These are phyloP conservation scores for Punctoribates punctum DNA, from an alignment of 2,888 invertebrate species.

Conservation along the genomic window DNA sequence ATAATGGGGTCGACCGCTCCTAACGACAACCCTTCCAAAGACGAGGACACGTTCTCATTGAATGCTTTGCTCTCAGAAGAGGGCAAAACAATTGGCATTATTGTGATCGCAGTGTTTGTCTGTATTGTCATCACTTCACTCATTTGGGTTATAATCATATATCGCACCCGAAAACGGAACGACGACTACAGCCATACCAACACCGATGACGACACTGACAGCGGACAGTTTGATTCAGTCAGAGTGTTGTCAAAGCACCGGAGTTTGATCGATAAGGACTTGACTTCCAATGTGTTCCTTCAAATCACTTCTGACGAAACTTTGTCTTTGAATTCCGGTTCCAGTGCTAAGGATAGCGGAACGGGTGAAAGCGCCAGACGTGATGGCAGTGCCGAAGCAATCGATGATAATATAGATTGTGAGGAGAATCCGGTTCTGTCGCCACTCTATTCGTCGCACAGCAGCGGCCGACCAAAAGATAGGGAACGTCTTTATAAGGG, in stretches of 20 bases:
- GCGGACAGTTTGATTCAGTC: not conserved
- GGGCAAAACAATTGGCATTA: constrained; percentile 70
- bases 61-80: not conserved
- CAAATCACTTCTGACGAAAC: constrained; percentile 25
- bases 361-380: constrained; percentile 47
- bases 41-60: not conserved
- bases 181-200: constrained; percentile 41
- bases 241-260: not conserved
- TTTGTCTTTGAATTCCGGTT: not conserved
- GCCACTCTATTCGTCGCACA: not conserved
- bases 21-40: constrained; percentile 52
- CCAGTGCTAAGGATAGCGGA: constrained; percentile 45
- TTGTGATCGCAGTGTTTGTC: constrained; percentile 82
- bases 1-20: constrained; percentile 60
- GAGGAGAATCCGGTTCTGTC: not conserved
- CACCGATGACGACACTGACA: constrained; percentile 34
- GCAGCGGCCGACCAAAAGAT: not conserved
- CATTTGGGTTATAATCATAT: constrained; percentile 76
- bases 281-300: constrained; percentile 20
- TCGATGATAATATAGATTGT: not conserved
- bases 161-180: constrained; percentile 45
- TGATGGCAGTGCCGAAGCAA: constrained; percentile 43
- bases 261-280: not conserved
- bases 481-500: not conserved
- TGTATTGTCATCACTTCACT: constrained; percentile 86